phyloP scores from a whole-genome alignment of 2,888 invertebrate genomes.

The Sarcophaga subvicina region DNA sequence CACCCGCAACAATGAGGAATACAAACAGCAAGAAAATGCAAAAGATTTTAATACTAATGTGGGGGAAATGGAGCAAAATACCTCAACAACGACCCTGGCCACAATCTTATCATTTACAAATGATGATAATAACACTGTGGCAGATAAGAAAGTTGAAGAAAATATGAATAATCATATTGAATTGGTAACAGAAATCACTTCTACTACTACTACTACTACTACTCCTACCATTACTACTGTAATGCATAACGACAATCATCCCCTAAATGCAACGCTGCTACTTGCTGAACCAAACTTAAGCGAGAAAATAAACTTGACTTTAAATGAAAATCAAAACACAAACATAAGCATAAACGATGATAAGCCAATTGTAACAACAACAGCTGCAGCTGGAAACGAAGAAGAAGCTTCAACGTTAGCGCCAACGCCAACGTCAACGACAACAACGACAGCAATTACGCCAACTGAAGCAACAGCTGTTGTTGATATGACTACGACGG shows the following conservation, averaged over 20 bases:
- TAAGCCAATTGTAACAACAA: slow-evolving; percentile 17
- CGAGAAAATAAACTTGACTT: slow-evolving; percentile 66
- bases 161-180: slow-evolving; percentile 51
- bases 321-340: slow-evolving; percentile 51
- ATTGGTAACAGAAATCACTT: not conserved
- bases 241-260: slow-evolving; percentile 11
- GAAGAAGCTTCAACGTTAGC: slow-evolving; percentile 14
- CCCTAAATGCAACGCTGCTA: slow-evolving; percentile 44
- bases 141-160: slow-evolving; percentile 50
- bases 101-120: slow-evolving; percentile 38
- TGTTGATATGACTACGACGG: slow-evolving; percentile 43
- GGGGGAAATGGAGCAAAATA: not conserved
- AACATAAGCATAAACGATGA: slow-evolving; percentile 33
- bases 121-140: slow-evolving; percentile 24
- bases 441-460: not conserved
- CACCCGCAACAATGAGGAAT: not conserved
- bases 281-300: slow-evolving; percentile 59
- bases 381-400: slow-evolving; percentile 46
- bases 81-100: slow-evolving; percentile 17
- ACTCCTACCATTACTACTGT: not conserved
- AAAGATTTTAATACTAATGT: slow-evolving; percentile 5
- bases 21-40: not conserved
- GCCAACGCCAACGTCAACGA: slow-evolving; percentile 7
- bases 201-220: slow-evolving; percentile 35
- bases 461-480: slow-evolving; percentile 50